These are phyloP conservation scores for Promerops cafer DNA, from an alignment of 2,113 vertebrate species.

Conservation along the genomic window DNA sequence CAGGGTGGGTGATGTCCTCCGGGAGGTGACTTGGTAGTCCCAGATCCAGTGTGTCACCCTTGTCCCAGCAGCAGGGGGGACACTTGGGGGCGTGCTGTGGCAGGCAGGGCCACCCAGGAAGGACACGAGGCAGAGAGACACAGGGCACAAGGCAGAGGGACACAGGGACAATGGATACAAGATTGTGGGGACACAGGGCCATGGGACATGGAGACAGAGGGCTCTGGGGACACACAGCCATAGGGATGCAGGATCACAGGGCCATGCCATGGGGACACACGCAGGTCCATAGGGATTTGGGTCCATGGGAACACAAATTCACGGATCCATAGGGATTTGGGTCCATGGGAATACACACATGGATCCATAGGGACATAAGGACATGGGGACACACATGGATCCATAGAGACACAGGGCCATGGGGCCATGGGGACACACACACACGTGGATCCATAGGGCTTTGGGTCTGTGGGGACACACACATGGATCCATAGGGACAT, in stretches of 20 bases:
- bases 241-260: too few species aligned
- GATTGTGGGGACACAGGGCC: neutral
- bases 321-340: too few species aligned
- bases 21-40: neutral
- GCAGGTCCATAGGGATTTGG: too few species aligned
- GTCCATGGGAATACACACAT: neutral
- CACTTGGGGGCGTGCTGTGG: neutral
- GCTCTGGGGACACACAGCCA: neutral
- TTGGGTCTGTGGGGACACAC: neutral
- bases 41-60: neutral
- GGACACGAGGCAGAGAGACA: neutral
- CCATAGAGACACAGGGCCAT: too few species aligned
- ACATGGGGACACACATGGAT: too few species aligned
- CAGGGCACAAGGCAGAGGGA: neutral
- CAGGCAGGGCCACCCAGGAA: neutral
- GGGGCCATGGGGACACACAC: neutral
- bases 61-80: neutral
- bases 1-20: neutral
- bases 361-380: fast-evolving
- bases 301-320: too few species aligned
- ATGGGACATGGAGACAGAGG: neutral
- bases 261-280: neutral
- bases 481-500: too few species aligned
- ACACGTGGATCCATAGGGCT: neutral
- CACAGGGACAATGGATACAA: neutral